Evolutionary conservation across 2,888 invertebrate species (phyloP).

Genomic region (Luffia ferchaultella): DNA sequence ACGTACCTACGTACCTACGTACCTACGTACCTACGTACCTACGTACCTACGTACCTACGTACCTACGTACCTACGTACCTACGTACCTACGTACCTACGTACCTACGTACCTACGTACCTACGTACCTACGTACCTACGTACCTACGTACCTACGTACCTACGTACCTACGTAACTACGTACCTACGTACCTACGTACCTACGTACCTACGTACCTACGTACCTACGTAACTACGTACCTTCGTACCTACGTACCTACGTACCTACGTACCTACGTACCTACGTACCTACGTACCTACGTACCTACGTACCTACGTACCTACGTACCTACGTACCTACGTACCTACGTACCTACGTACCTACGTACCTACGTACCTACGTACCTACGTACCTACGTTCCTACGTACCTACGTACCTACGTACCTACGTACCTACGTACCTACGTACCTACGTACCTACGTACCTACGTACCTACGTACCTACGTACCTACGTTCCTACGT

Average conservation of each 20-base stretch:
- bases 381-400: slow-evolving; percentile 6
- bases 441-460: slow-evolving; percentile 4
- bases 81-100: slow-evolving; percentile 5
- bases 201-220: slow-evolving; percentile 5
- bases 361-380: slow-evolving; percentile 5
- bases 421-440: slow-evolving; percentile 5
- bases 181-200: slow-evolving; percentile 6
- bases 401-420: slow-evolving; percentile 5
- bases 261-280: slow-evolving; percentile 6
- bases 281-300: slow-evolving; percentile 6
- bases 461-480: slow-evolving; percentile 5
- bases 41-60: slow-evolving; percentile 5
- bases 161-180: slow-evolving; percentile 6
- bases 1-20: slow-evolving; percentile 6
- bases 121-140: slow-evolving; percentile 6
- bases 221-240: slow-evolving; percentile 6
- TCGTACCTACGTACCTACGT: slow-evolving; percentile 5
- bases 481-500: slow-evolving; percentile 5
- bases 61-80: slow-evolving; percentile 6
- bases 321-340: slow-evolving; percentile 6
- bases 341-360: slow-evolving; percentile 6
- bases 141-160: slow-evolving; percentile 5
- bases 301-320: slow-evolving; percentile 5
- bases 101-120: slow-evolving; percentile 6
- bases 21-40: slow-evolving; percentile 6